A percentile compares a stretch with the other conserved stretches of the same genome.
These are phyloP conservation scores for Scophthalmus maximus DNA, from an alignment of 2,113 vertebrate species.

Conservation along the genomic window DNA sequence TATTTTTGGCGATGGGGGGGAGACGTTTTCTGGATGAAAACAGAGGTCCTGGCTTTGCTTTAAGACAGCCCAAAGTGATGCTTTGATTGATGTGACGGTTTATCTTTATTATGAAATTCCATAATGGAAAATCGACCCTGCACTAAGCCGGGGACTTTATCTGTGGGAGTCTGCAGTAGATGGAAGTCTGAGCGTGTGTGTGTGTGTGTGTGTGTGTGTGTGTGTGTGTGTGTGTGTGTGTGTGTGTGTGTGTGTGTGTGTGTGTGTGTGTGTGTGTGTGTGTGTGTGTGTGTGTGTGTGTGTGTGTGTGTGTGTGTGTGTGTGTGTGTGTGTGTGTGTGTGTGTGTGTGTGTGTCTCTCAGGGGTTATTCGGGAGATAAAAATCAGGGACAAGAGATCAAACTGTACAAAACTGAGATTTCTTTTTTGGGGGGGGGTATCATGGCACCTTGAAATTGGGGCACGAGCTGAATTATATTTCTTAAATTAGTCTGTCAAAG, in stretches of 20 bases:
- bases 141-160: conserved; percentile 65
- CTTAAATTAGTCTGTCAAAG: not conserved
- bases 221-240: not conserved
- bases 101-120: conserved; percentile 82
- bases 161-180: conserved; percentile 43
- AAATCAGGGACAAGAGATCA: conserved; percentile 22
- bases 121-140: conserved; percentile 82
- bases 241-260: conserved; percentile 8
- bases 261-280: conserved; percentile 18
- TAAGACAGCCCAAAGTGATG: conserved; percentile 66
- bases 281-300: conserved; percentile 7
- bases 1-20: conserved; percentile 47
- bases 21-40: conserved; percentile 49
- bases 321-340: conserved; percentile 14
- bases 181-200: conserved; percentile 18
- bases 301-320: not conserved
- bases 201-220: conserved; percentile 18
- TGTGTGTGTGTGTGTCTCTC: conserved; percentile 9
- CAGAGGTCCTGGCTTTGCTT: conserved; percentile 61
- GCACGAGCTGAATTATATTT: not conserved
- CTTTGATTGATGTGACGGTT: conserved; percentile 76
- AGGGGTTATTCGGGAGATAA: conserved; percentile 34
- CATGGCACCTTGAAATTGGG: not conserved
- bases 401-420: too few species aligned
- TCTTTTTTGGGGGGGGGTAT: too few species aligned